A percentile compares a stretch with the other conserved stretches of the same genome.
Evolutionary conservation across 2,888 invertebrate species (phyloP).

Genomic region (Griposia aprilina): DNA sequence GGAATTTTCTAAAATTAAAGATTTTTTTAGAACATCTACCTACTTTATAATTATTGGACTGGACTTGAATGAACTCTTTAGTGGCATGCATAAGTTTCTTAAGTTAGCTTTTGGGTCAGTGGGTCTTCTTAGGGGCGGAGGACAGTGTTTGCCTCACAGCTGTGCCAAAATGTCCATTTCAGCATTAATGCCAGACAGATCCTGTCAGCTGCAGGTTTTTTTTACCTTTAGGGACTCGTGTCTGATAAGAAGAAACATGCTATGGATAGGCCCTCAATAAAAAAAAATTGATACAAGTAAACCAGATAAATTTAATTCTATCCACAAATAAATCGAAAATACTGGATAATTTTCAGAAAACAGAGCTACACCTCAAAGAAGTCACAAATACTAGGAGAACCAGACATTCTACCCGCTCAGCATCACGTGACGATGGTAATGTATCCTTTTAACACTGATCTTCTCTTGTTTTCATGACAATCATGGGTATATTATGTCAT

Average conservation of each 20-base stretch:
- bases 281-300: no score
- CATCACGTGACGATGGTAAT: constrained; percentile 86
- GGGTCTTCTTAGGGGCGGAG: no score
- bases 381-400: constrained; percentile 67
- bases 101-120: no score
- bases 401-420: constrained; percentile 74
- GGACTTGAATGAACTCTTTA: neutral
- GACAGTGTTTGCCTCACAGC: no score
- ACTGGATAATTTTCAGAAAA: constrained; percentile 74
- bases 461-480: neutral
- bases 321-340: neutral
- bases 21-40: neutral
- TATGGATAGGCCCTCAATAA: no score
- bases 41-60: neutral
- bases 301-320: no score
- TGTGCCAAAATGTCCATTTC: no score
- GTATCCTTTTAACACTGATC: neutral
- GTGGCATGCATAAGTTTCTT: no score
- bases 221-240: no score
- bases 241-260: no score
- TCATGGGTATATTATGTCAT: constrained; percentile 26
- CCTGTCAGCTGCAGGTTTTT: no score
- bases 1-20: neutral
- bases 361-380: constrained; percentile 79
- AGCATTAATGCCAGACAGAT: no score